phyloP scores from a whole-genome alignment of 1,140 invertebrate genomes.

The Meloidogyne hapla region DNA sequence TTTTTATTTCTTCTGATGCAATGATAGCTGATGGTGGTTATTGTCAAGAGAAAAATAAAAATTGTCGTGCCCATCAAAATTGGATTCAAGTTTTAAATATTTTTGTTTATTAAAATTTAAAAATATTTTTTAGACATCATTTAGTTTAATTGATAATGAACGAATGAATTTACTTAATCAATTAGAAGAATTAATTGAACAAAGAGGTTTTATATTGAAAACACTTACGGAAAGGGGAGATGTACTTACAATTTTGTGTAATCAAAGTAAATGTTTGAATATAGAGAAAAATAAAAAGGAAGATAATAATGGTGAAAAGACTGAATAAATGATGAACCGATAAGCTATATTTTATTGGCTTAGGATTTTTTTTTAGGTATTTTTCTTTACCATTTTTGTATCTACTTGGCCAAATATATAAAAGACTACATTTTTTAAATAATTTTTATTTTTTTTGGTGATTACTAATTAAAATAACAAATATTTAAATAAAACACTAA shows the following conservation, averaged over 20 bases:
- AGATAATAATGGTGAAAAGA: neutral
- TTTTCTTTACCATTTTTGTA: too few relatives aligned
- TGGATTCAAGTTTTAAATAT: constrained; percentile 17
- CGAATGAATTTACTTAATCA: constrained; percentile 36
- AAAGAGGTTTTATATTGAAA: neutral
- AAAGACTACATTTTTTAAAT: too few relatives aligned
- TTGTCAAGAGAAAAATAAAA: constrained; percentile 23
- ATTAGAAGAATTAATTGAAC: constrained; percentile 29
- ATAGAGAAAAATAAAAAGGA: neutral
- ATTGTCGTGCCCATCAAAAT: constrained; percentile 19
- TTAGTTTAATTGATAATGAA: constrained; percentile 38
- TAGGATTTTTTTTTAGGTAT: too few relatives aligned
- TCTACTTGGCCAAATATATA: too few relatives aligned
- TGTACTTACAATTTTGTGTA: constrained; percentile 31
- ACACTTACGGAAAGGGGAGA: constrained; percentile 25
- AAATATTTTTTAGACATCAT: constrained; percentile 26
- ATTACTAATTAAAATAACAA: too few relatives aligned
- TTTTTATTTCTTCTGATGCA: constrained; percentile 5
- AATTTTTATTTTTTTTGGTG: too few relatives aligned
- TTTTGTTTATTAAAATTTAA: neutral
- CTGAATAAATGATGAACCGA: too few relatives aligned
- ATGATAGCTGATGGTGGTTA: constrained; percentile 11
- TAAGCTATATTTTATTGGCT: too few relatives aligned
- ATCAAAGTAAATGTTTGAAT: neutral
- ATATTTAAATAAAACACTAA: too few relatives aligned